phyloP scores from a whole-genome alignment of 2,888 invertebrate species.

The Gari tellinella region DNA sequence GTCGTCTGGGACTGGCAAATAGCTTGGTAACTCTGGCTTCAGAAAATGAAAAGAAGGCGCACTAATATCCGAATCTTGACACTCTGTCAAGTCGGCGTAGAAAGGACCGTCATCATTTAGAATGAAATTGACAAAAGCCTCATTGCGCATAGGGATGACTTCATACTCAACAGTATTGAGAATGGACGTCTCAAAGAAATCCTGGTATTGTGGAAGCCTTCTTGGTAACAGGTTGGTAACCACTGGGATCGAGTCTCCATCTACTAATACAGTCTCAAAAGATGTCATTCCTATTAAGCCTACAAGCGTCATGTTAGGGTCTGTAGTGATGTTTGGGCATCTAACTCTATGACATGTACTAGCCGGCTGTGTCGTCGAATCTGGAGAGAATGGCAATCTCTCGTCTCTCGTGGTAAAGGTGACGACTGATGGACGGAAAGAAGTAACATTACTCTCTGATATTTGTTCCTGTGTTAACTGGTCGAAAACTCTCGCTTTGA shows the following conservation, averaged over 20 bases:
- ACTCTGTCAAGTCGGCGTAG: constrained; percentile 10
- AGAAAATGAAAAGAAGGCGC: constrained; percentile 35
- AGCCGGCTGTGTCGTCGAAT: constrained; percentile 13
- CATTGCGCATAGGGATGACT: constrained; percentile 18
- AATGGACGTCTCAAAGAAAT: neutral
- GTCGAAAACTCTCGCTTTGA: constrained; percentile 6
- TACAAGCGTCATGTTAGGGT: constrained; percentile 7
- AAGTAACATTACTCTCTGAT: neutral
- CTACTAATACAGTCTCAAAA: constrained; percentile 28
- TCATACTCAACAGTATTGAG: constrained; percentile 16
- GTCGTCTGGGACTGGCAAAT: constrained; percentile 27
- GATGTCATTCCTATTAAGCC: constrained; percentile 33
- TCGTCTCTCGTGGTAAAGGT: neutral
- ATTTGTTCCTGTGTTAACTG: neutral
- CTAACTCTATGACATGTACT: constrained; percentile 18
- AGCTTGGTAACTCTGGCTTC: constrained; percentile 27
- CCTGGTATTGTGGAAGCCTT: constrained; percentile 8
- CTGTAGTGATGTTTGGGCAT: constrained; percentile 13
- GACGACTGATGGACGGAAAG: neutral
- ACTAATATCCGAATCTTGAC: constrained; percentile 10
- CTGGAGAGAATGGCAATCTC: constrained; percentile 14
- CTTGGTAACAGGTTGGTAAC: constrained; percentile 11
- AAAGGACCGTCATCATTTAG: constrained; percentile 15
- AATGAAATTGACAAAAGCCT: constrained; percentile 26
- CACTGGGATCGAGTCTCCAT: constrained; percentile 15